phyloP scores from a whole-genome alignment of 2,113 vertebrate species.

The Pluvialis apricaria region DNA sequence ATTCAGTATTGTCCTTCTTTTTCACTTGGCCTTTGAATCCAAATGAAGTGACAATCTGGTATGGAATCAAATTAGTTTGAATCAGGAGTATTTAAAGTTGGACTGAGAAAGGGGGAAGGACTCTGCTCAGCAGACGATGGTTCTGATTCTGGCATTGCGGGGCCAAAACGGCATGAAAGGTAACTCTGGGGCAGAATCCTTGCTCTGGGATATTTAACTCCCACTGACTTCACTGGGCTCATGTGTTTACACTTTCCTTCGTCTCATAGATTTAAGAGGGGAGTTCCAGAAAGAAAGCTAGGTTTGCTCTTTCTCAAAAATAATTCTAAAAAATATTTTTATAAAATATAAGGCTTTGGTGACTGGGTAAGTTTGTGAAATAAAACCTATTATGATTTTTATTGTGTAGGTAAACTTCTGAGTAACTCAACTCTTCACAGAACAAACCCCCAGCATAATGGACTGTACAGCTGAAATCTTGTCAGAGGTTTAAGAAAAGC shows the following conservation, averaged over 20 bases:
- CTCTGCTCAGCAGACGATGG: neutral
- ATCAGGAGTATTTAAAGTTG: neutral
- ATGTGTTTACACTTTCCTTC: neutral
- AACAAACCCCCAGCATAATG: neutral
- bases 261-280: neutral
- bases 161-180: neutral
- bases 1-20: neutral
- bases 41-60: neutral
- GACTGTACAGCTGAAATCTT: neutral
- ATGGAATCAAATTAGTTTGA: neutral
- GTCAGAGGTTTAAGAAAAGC: neutral
- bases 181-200: neutral
- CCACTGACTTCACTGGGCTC: too few species aligned
- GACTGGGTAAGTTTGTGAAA: neutral
- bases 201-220: neutral
- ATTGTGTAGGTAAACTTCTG: neutral
- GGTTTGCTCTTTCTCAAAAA: neutral
- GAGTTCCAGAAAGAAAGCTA: neutral
- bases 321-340: neutral
- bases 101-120: neutral
- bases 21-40: neutral
- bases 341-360: neutral
- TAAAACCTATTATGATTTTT: neutral
- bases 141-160: neutral
- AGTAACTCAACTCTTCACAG: neutral